These are phyloP conservation scores for Halictus rubicundus DNA, from an alignment of 1,140 invertebrate species.

Conservation along the genomic window DNA sequence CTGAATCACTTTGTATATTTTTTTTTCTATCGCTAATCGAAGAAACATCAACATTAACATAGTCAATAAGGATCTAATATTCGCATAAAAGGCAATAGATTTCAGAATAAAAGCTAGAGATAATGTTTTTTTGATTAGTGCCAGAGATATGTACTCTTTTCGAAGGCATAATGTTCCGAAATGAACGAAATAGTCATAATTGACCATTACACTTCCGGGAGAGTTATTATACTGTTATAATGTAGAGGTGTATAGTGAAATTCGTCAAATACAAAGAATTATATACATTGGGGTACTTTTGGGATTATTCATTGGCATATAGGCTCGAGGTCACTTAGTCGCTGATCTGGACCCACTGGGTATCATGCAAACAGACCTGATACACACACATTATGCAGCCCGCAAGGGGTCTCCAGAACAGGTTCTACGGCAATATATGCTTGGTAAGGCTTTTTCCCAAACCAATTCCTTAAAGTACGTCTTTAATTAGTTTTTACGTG, in stretches of 20 bases:
- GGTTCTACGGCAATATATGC: conserved; percentile 85
- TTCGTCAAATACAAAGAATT: conserved; percentile 41
- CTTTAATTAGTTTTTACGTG: conserved; percentile 37
- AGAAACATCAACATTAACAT: conserved; percentile 26
- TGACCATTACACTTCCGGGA: conserved; percentile 6
- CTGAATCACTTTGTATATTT: background rate
- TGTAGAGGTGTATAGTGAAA: conserved; percentile 19
- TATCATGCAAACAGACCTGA: conserved; percentile 86
- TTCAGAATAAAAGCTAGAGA: background rate
- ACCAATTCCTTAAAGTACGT: conserved; percentile 62
- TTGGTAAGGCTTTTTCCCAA: conserved; percentile 81
- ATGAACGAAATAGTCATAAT: background rate
- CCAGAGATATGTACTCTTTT: background rate
- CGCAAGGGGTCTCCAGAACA: conserved; percentile 83
- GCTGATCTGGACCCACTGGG: conserved; percentile 96
- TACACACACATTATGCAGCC: conserved; percentile 82
- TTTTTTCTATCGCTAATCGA: background rate
- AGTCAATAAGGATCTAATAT: background rate
- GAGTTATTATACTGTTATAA: conserved; percentile 1
- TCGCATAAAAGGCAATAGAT: background rate
- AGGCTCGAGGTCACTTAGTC: conserved; percentile 97
- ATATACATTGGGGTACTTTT: conserved; percentile 70
- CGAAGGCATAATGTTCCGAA: background rate
- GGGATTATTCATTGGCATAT: conserved; percentile 76
- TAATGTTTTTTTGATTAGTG: background rate